Evolutionary conservation across 2,113 vertebrate genomes (phyloP).

Genomic region (Psephotus haematonotus): DNA sequence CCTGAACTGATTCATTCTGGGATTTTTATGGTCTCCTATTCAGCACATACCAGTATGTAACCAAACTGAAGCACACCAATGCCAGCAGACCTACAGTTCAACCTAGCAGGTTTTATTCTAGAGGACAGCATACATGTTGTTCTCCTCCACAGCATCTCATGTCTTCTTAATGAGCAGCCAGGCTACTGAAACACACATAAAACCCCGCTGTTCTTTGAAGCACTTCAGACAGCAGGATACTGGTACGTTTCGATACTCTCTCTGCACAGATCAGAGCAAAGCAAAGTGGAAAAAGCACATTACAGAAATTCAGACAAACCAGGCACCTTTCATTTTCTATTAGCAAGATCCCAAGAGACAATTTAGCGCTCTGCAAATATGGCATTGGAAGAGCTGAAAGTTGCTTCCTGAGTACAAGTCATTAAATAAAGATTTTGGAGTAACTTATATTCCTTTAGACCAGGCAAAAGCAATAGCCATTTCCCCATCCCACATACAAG

Average conservation of each 20-base stretch:
- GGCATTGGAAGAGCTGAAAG: constrained; percentile 17
- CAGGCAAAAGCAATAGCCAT: background rate
- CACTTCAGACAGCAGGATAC: constrained; percentile 50
- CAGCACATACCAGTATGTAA: background rate
- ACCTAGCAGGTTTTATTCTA: background rate
- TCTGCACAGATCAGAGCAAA: constrained; percentile 31
- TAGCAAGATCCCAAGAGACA: constrained; percentile 17
- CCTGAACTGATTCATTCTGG: background rate
- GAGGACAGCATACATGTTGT: constrained; percentile 1
- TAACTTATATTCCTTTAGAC: background rate
- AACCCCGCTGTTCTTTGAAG: constrained; percentile 47
- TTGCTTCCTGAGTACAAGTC: background rate
- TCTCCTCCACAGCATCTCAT: background rate
- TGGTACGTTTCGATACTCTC: constrained; percentile 10
- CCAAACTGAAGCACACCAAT: background rate
- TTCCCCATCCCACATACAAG: background rate
- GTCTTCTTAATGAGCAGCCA: constrained; percentile 46
- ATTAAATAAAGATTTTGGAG: constrained; percentile 19
- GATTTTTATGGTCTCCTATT: background rate
- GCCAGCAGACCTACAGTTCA: background rate
- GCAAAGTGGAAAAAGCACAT: constrained; percentile 22
- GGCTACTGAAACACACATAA: constrained; percentile 32
- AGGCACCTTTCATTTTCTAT: constrained; percentile 45
- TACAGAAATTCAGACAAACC: constrained; percentile 23
- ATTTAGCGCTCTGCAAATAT: constrained; percentile 1